phyloP scores from a whole-genome alignment of 2,888 invertebrate species.

The Apamea anceps region DNA sequence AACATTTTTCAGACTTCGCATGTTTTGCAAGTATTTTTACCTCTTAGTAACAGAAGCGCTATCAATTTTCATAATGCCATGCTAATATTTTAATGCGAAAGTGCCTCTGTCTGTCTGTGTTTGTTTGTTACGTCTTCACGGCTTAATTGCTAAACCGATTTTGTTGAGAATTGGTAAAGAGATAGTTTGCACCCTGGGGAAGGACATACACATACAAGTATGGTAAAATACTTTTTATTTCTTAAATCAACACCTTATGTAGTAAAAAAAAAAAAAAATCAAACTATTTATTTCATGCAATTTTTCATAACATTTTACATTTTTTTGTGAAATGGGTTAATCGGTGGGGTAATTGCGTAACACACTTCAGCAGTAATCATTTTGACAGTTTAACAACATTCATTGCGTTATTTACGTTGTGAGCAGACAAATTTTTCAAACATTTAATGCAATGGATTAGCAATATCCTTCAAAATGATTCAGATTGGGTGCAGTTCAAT shows the following conservation, averaged over 20 bases:
- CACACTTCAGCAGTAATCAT: neutral
- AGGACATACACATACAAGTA: neutral
- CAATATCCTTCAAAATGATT: neutral
- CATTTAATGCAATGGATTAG: neutral
- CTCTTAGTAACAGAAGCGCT: constrained; percentile 4
- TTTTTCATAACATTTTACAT: no score
- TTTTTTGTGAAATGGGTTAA: no score
- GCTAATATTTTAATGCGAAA: constrained; percentile 10
- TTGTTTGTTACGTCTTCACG: neutral
- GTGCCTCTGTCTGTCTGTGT: neutral
- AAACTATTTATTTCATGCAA: no score
- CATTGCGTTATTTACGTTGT: neutral
- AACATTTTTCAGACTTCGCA: constrained; percentile 7
- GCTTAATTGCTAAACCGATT: neutral
- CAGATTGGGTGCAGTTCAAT: neutral
- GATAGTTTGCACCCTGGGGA: no score
- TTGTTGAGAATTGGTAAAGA: neutral
- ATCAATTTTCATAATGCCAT: constrained; percentile 11
- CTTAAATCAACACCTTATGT: neutral
- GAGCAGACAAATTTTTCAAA: neutral
- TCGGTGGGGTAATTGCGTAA: neutral
- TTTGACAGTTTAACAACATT: neutral
- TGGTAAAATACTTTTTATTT: neutral
- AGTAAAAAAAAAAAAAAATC: no score
- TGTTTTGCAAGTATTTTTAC: constrained; percentile 14